Percentiles rank a stretch among this genome's conserved stretches.
These are phyloP conservation scores for Ardeotis arabs DNA, from an alignment of 2,113 vertebrate genomes.

Conservation along the genomic window DNA sequence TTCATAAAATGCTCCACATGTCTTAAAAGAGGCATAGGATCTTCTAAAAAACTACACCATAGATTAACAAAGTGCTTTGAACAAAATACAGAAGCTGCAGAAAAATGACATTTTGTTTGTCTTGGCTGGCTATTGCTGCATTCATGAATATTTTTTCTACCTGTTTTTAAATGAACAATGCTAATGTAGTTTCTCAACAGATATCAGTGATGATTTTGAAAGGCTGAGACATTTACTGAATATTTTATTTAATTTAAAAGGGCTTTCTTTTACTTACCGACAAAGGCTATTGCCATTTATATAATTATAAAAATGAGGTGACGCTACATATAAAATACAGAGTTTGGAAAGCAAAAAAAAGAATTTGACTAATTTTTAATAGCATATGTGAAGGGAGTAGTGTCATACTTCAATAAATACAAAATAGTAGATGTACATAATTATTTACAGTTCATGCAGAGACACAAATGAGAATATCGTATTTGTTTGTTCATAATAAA, in stretches of 20 bases:
- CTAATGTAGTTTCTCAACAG: neutral
- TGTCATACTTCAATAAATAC: neutral
- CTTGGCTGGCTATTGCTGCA: neutral
- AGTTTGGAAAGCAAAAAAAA: neutral
- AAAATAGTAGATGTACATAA: neutral
- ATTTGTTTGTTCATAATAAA: neutral
- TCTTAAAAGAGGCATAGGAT: neutral
- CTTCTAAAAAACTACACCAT: neutral
- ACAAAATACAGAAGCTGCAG: neutral
- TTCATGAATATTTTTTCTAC: neutral
- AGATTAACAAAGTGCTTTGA: neutral
- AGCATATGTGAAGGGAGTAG: neutral
- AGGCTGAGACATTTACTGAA: neutral
- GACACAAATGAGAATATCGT: neutral
- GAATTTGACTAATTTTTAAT: neutral
- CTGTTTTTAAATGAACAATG: neutral
- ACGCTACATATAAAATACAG: neutral
- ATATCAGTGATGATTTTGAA: neutral
- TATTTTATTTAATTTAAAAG: neutral
- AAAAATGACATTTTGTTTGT: neutral
- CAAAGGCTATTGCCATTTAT: neutral
- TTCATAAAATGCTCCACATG: neutral
- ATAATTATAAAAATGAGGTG: neutral
- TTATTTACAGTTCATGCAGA: neutral
- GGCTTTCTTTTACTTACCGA: neutral